These are phyloP conservation scores for Drosophila cracens DNA, from an alignment of 2,888 invertebrate genomes.

Conservation along the genomic window DNA sequence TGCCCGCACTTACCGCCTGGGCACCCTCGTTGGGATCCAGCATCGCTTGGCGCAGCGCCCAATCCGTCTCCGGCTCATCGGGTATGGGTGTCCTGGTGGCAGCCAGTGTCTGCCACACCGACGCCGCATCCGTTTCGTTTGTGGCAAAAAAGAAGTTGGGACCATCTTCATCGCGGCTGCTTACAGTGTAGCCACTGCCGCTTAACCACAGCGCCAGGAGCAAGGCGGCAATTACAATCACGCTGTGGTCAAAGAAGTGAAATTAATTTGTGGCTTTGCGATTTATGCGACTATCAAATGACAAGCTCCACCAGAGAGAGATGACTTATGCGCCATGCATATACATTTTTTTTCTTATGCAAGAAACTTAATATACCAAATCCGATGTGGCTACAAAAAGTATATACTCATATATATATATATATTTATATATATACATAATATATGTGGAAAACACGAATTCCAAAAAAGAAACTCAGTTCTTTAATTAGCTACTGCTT, in stretches of 20 bases:
- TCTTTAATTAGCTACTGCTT: not conserved
- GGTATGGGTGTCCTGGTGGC: slow-evolving; percentile 63
- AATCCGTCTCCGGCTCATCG: slow-evolving; percentile 72
- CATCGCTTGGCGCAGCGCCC: slow-evolving; percentile 62
- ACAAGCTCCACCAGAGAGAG: not conserved
- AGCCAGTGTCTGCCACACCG: slow-evolving; percentile 35
- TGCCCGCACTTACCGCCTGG: slow-evolving; percentile 87
- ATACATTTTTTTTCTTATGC: not conserved
- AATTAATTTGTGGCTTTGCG: slow-evolving; percentile 32
- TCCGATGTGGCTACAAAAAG: not conserved
- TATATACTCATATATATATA: too few relatives aligned
- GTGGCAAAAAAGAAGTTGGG: slow-evolving; percentile 60
- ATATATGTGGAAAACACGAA: not conserved
- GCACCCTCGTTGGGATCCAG: slow-evolving; percentile 63
- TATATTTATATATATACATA: not conserved
- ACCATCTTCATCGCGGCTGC: not conserved
- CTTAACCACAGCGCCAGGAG: slow-evolving; percentile 66
- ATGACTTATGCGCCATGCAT: not conserved
- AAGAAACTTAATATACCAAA: not conserved
- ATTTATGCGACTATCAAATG: slow-evolving; percentile 29
- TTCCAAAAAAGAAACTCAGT: not conserved
- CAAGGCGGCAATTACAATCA: slow-evolving; percentile 74
- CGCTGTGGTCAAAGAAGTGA: slow-evolving; percentile 62
- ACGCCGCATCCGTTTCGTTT: slow-evolving; percentile 37
- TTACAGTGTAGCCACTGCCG: slow-evolving; percentile 50